phyloP scores from a whole-genome alignment of 1,140 invertebrate species.

The Metaphire vulgaris region DNA sequence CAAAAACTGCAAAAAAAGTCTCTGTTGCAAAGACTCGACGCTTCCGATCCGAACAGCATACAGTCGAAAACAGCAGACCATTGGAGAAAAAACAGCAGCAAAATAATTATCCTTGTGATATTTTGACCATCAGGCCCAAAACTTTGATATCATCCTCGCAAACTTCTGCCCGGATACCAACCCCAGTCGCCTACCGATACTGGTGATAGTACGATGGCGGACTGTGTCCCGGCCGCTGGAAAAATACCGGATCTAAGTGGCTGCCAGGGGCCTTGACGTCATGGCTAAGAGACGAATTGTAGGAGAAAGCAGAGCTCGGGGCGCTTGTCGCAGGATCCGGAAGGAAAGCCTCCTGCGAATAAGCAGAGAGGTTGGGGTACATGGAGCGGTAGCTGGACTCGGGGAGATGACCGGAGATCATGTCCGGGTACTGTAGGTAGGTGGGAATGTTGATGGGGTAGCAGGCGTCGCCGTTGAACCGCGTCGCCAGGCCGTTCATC shows the following conservation, averaged over 20 bases:
- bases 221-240: background rate
- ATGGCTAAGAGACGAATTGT: background rate
- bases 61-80: too few relatives aligned
- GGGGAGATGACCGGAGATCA: background rate
- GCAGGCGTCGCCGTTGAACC: background rate
- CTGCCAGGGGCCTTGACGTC: background rate
- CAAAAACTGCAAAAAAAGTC: too few relatives aligned
- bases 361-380: background rate
- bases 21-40: too few relatives aligned
- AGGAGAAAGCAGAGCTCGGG: background rate
- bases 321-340: background rate
- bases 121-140: too few relatives aligned
- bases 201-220: background rate
- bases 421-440: background rate
- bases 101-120: too few relatives aligned
- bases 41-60: too few relatives aligned
- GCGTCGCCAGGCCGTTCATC: background rate
- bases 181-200: background rate
- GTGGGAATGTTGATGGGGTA: background rate
- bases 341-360: background rate
- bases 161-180: too few relatives aligned
- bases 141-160: too few relatives aligned
- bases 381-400: background rate
- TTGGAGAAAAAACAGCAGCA: too few relatives aligned
- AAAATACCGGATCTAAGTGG: background rate